phyloP scores from a whole-genome alignment of 2,797 vertebrate genomes.

The Smutsia gigantea region DNA sequence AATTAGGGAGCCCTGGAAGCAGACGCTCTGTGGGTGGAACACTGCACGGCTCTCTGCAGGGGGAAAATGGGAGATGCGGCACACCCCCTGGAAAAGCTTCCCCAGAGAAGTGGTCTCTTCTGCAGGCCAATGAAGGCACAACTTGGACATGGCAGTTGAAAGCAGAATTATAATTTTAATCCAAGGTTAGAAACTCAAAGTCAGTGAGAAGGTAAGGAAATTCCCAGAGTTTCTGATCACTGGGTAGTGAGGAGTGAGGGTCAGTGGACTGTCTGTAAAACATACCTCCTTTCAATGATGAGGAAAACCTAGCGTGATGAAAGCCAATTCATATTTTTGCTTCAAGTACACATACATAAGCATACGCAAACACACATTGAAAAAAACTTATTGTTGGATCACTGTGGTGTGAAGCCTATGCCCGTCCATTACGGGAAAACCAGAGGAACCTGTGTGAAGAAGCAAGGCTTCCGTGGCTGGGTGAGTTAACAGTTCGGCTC shows the following conservation, averaged over 20 bases:
- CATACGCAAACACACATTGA: background rate
- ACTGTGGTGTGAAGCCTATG: background rate
- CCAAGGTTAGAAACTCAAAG: background rate
- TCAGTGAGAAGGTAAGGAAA: background rate
- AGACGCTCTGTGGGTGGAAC: background rate
- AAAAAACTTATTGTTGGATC: constrained; percentile 10
- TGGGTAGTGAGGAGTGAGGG: background rate
- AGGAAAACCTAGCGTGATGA: background rate
- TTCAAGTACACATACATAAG: background rate
- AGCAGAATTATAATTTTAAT: constrained; percentile 14
- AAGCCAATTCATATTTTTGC: background rate
- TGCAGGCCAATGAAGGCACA: background rate
- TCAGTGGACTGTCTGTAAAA: background rate
- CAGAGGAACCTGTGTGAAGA: background rate
- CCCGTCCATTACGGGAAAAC: background rate
- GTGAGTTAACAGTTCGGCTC: background rate
- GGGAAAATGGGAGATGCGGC: background rate
- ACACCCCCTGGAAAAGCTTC: background rate
- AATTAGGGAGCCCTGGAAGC: constrained; percentile 42
- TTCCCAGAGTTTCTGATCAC: background rate
- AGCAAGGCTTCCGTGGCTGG: background rate
- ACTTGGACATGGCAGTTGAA: background rate
- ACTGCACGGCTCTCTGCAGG: background rate
- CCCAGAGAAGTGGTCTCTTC: background rate
- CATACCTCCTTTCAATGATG: background rate